Base-by-base conservation (phyloP, 2,888 invertebrate species). In the Cremastinae sp. region DNA sequence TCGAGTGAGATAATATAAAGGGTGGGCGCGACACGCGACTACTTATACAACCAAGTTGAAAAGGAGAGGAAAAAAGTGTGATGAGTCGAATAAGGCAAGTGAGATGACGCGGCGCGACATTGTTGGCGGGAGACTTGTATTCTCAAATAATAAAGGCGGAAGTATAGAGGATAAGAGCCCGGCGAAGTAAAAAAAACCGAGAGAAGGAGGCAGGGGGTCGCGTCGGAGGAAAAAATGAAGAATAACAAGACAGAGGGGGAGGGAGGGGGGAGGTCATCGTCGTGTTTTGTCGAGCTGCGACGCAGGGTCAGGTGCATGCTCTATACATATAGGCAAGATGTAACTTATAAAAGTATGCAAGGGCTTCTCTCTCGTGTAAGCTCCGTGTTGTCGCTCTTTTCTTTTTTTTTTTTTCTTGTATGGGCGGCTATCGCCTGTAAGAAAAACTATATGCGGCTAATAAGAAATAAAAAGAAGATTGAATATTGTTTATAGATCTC, bases 261-360 rank as follows among this genome's bases (percentile, higher is more conserved):
- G 12, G 45, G 9, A 8, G 65, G 18, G 49, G 45, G 47, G 49
- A 41, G 59, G 38, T 64, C 47, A 4, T 51, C 47, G 47, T n/a
- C n/a, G n/a, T n/a, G 66, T 45, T 49, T 18, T 14, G 58, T 45
- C 38, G 66, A 62, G 38, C 38, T 53, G 41, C 53, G 62, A 54
- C n/a, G n/a, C 59, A 73, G 72, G 70, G 73, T 76, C 76, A 76
- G 73, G 47, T 64, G 56, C 58, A 72, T n/a, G n/a, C n/a, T n/a
- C n/a, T n/a, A n/a, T n/a, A n/a, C n/a, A n/a, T n/a, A n/a, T n/a
- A n/a, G n/a, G n/a, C 59, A 76, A 64, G 69, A 64, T 69, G 73
- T 64, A 69, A 73, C 69, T 47, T 47, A 61, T 70, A 51, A 53
- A 20, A 16, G 10, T 34, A 9, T 5, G 10, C 28, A 65, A 56